Evolutionary conservation across 2,888 invertebrate genomes (phyloP).

Genomic region (Trichopoda pennipes): DNA sequence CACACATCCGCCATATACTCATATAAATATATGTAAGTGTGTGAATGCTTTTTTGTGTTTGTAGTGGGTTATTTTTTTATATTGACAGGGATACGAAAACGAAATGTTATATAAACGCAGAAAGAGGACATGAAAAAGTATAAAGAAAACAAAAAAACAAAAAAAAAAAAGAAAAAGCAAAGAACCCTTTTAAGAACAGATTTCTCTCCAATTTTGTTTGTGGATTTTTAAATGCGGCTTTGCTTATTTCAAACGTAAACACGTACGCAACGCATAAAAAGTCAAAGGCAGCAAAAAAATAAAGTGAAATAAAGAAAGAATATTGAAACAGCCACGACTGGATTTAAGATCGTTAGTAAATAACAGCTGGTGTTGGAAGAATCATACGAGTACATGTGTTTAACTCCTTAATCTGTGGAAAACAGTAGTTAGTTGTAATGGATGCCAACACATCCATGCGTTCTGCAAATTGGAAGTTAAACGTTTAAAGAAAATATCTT

Average conservation of each 20-base stretch:
- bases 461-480: neutral
- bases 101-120: neutral
- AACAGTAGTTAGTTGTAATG: conserved; percentile 25
- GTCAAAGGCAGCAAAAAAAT: neutral
- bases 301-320: conserved; percentile 40
- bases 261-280: conserved; percentile 54
- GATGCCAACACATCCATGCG: neutral
- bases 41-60: neutral
- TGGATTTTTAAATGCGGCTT: conserved; percentile 49
- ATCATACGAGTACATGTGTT: conserved; percentile 16
- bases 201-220: conserved; percentile 34
- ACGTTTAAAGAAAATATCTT: no score
- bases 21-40: neutral
- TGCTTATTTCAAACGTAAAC: conserved; percentile 50
- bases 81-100: conserved; percentile 39
- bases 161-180: conserved; percentile 22
- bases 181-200: conserved; percentile 61
- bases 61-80: neutral
- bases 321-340: conserved; percentile 41
- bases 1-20: no score
- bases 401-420: conserved; percentile 8
- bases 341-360: conserved; percentile 53
- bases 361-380: conserved; percentile 56
- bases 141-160: conserved; percentile 24
- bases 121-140: conserved; percentile 4